These are phyloP conservation scores for Esox niger DNA, from an alignment of 2,113 vertebrate genomes.

Conservation along the genomic window DNA sequence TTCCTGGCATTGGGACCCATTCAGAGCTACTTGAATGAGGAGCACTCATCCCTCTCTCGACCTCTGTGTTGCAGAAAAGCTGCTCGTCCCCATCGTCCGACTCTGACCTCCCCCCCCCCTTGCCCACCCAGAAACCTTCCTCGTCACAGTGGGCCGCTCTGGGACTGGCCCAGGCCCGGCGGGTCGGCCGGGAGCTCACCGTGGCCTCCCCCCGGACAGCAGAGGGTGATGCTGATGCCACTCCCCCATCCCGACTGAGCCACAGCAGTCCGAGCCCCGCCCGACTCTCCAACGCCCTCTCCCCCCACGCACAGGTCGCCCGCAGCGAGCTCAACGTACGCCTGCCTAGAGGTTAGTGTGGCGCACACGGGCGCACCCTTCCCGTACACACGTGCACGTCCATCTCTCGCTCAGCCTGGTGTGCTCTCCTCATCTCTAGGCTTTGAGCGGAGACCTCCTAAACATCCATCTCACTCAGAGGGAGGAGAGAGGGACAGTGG, in stretches of 20 bases:
- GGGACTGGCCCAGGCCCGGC: conserved; percentile 61
- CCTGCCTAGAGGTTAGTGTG: conserved; percentile 69
- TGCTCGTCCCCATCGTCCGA: conserved; percentile 36
- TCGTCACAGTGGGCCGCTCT: conserved; percentile 70
- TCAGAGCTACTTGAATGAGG: background rate
- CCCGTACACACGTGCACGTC: background rate
- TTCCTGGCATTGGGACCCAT: background rate
- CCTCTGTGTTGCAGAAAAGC: conserved; percentile 48
- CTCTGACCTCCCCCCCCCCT: conserved; percentile 48
- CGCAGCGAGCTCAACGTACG: conserved; percentile 79
- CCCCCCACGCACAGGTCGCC: conserved; percentile 71
- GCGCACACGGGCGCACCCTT: background rate
- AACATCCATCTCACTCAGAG: conserved; percentile 72
- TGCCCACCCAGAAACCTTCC: conserved; percentile 62
- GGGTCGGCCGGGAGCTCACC: conserved; percentile 49
- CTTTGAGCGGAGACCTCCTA: conserved; percentile 84
- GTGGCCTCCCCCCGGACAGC: conserved; percentile 47
- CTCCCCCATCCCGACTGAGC: conserved; percentile 34
- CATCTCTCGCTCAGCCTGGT: background rate
- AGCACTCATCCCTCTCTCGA: conserved; percentile 7
- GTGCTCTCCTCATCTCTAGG: conserved; percentile 61
- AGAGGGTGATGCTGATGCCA: conserved; percentile 38
- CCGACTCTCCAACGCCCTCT: conserved; percentile 36
- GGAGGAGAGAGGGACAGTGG: conserved; percentile 76
- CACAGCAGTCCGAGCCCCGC: conserved; percentile 43